Evolutionary conservation across 2,888 invertebrate genomes (phyloP).

Genomic region (Caenorhabditis sinica): DNA sequence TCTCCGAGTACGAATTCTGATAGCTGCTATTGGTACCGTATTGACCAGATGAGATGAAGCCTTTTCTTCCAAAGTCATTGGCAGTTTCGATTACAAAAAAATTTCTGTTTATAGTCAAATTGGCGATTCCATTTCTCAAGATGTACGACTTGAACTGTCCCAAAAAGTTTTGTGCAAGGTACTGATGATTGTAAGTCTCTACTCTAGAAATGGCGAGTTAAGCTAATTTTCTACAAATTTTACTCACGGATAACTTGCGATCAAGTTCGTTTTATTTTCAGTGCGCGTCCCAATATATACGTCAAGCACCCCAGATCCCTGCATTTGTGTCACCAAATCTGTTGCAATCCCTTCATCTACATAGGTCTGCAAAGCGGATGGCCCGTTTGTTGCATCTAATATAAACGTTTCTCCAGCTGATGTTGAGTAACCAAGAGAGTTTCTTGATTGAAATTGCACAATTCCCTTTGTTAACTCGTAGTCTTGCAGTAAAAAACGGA

Average conservation of each 20-base stretch:
- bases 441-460: background rate
- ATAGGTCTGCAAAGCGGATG: background rate
- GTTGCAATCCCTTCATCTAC: background rate
- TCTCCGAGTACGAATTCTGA: too few relatives aligned
- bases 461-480: constrained; percentile 4
- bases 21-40: too few relatives aligned
- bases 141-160: background rate
- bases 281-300: background rate
- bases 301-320: background rate
- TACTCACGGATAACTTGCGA: background rate
- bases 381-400: background rate
- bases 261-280: background rate
- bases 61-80: too few relatives aligned
- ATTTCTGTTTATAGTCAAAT: too few relatives aligned
- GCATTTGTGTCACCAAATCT: background rate
- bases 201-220: background rate
- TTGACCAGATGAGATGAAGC: too few relatives aligned
- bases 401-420: background rate
- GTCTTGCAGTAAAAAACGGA: background rate
- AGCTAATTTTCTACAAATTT: background rate
- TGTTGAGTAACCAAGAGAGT: background rate
- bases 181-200: background rate
- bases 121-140: background rate
- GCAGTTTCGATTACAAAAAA: too few relatives aligned
- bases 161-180: background rate